Base-by-base conservation (phyloP, 2,797 vertebrate species). In the Manis pentadactyla region DNA sequence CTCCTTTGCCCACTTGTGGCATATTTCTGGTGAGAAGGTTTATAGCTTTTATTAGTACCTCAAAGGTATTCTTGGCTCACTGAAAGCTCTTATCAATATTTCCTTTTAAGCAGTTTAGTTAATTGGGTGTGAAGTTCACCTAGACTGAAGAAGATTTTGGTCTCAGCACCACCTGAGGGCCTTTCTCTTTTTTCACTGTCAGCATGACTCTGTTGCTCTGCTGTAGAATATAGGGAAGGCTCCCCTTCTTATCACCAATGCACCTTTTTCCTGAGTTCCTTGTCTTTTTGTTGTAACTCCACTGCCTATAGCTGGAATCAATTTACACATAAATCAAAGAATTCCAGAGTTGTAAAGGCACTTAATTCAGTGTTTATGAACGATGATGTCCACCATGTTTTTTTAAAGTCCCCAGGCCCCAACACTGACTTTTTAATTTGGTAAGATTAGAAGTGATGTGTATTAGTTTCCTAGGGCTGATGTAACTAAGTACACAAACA, bases 311-410 rank as follows among this genome's bases (percentile, higher is more conserved):
- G 59, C 66, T 82, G 4, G 15, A 87, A 37, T 91, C 74, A 73
- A 93, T 46, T 81, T 89, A 79, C 49, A 39, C n/a, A 46, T 34
- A 27, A 90, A 75, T 55, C 82, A 88, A 90, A 93, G 61, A 85
- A 90, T 63, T 82, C 27, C n/a, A 85, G 37, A n/a, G 12, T n/a
- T 19, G 15, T 34, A 11, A 73, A 59, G n/a, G 27, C 25, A 71
- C 37, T 46, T 77, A 74, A 73, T 46, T 49, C 19, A 46, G 3
- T 42, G 13, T 68, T 85, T 37, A 55, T 78, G 66, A 85, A 46
- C 42, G 51, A 68, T 25, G 37, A 34, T 19, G 1, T 89, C 3
- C 53, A 77, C 19, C 37, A 64, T 42, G 46, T 86, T 78, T 85
- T 77, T 86, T 37, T 25, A 61, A n/a, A 19, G 23, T 49, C 91